Conservation (phyloP, 2,888 invertebrate genomes). For the Caenorhabditis sulstoni region DNA sequence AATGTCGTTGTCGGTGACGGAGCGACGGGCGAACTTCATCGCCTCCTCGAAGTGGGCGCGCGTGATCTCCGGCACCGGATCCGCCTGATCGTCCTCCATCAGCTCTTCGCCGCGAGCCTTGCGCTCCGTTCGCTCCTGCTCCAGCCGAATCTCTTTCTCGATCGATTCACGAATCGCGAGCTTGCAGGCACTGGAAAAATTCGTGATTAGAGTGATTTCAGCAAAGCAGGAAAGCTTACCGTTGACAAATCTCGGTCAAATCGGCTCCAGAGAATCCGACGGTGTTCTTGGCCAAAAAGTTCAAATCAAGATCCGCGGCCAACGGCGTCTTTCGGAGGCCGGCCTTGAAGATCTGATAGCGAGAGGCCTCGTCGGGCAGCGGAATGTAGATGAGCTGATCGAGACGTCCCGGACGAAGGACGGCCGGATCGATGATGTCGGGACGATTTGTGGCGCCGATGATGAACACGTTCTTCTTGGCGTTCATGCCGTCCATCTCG, state of each 20-base stretch:
- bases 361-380: constrained; percentile 97
- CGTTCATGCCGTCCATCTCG: constrained; percentile 99
- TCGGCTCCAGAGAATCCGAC: constrained; percentile 99
- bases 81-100: constrained; percentile 83
- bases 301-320: constrained; percentile 90
- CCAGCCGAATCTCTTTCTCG: constrained; percentile 93
- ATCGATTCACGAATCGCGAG: constrained; percentile 98
- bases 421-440: constrained; percentile 99
- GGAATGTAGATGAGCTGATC: constrained; percentile 99
- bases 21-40: constrained; percentile 84
- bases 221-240: constrained; percentile 81
- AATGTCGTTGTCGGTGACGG: constrained; percentile 99
- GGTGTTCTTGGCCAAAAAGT: constrained; percentile 85
- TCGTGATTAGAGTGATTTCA: neutral
- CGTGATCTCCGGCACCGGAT: constrained; percentile 98
- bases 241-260: constrained; percentile 98
- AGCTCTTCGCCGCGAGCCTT: constrained; percentile 84
- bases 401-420: constrained; percentile 96
- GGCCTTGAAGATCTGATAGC: constrained; percentile 95
- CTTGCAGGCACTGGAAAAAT: constrained; percentile 89
- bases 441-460: constrained; percentile 92
- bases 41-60: constrained; percentile 96
- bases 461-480: constrained; percentile 99
- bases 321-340: constrained; percentile 78
- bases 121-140: constrained; percentile 88